phyloP scores from a whole-genome alignment of 64 coral and sea anemone genomes.

The Montipora cactus region DNA sequence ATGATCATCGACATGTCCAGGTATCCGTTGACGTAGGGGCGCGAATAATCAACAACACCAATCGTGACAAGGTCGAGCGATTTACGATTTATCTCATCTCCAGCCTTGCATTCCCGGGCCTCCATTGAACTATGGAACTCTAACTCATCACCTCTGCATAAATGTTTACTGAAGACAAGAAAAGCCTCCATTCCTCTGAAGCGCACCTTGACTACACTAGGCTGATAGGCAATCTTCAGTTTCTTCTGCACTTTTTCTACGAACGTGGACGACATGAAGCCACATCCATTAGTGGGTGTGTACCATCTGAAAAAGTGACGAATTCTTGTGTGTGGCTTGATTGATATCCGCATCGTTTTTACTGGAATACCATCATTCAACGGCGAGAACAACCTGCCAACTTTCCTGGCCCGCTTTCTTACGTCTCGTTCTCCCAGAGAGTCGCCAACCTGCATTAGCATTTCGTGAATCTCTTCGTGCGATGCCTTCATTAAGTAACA shows the following conservation, averaged over 20 bases:
- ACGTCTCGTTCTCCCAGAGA: slow-evolving; percentile 34
- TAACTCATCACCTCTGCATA: too few species aligned
- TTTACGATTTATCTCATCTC: slow-evolving; percentile 40
- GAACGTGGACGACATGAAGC: slow-evolving; percentile 62
- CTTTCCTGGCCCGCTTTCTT: slow-evolving; percentile 39
- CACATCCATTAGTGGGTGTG: slow-evolving; percentile 67
- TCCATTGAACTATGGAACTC: slow-evolving; percentile 68
- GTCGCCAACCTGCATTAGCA: slow-evolving; percentile 53
- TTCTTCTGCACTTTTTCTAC: slow-evolving; percentile 15
- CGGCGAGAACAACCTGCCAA: slow-evolving; percentile 62
- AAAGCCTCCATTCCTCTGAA: slow-evolving; percentile 64
- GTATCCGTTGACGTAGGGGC: slow-evolving; percentile 69
- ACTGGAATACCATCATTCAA: slow-evolving; percentile 31
- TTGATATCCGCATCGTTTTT: neutral
- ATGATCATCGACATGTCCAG: slow-evolving; percentile 52
- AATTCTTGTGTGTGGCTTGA: slow-evolving; percentile 35
- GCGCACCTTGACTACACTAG: slow-evolving; percentile 69
- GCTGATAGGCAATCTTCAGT: slow-evolving; percentile 15
- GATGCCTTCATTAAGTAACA: slow-evolving; percentile 63
- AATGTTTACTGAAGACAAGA: slow-evolving; percentile 50
- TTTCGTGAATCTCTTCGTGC: slow-evolving; percentile 59
- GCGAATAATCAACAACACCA: slow-evolving; percentile 65
- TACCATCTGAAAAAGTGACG: slow-evolving; percentile 32
- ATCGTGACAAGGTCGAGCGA: neutral
- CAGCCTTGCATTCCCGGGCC: slow-evolving; percentile 21